Evolutionary conservation across 2,888 invertebrate genomes (phyloP), one percentile per base, ranked within the genome.

Genomic region (Marasmarcha lunaedactyla): DNA sequence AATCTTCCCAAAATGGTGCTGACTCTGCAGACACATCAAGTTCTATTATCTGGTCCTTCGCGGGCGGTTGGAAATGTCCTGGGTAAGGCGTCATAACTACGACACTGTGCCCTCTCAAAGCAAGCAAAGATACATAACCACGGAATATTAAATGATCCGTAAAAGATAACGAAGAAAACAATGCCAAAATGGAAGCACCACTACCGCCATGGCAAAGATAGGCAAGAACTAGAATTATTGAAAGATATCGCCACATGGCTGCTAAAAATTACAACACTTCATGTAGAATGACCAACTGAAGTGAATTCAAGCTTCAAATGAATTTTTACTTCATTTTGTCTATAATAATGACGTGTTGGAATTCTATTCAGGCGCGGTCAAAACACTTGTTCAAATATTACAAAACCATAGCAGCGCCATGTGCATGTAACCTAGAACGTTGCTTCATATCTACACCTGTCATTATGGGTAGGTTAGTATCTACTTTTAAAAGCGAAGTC

Each of bases 71-170:
- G 45, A 74, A 77, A 4, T 74, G 63, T 7, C 79, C 79, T 1
- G 83, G 78, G 44, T 71, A 79, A 1, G 83, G 69, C 5, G 79
- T 83, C 83, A 81, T 81, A 14, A 76, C 48, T 3, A 76, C 70
- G 1, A 79, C 46, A 7, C 67, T 62, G 42, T 83, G 78, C 1
- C 77, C 78, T 44, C 49, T 59, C 37, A 65, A 62, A 1, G 63
- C 63, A 1, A 83, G 64, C 9, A 63, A 55, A 4, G 76, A 65
- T 5, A 79, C 43, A 51, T 74, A 79, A 42, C 69, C 74, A 50
- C 77, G 60, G 46, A 59, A 83, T 2, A 81, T 70, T 12, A 67
- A 46, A 43, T 83, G 79, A 42, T 81, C 83, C n/a, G 77, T 49
- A 48, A 59, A 71, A 2, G 83, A 81, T 10, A 81, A 47, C 1